Percentiles rank a stretch among this genome's conserved stretches.
phyloP scores from a whole-genome alignment of 2,797 vertebrate species.

The Pseudomugil gertrudae region DNA sequence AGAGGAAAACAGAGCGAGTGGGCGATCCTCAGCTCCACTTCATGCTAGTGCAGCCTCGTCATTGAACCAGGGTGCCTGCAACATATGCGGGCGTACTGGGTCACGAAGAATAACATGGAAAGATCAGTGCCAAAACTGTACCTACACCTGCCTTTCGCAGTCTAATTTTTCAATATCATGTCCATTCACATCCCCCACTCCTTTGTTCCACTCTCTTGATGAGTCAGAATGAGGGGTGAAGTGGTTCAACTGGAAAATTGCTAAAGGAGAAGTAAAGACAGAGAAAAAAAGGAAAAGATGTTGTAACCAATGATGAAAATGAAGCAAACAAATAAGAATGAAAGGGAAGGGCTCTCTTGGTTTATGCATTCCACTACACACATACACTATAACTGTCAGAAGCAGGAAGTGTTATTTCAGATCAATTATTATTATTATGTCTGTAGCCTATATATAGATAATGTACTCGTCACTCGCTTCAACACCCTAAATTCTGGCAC shows the following conservation, averaged over 20 bases:
- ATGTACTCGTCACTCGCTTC: conserved; percentile 34
- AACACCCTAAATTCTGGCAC: conserved; percentile 8
- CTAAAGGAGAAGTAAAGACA: conserved; percentile 31
- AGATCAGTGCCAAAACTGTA: conserved; percentile 38
- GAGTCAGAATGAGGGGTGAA: conserved; percentile 61
- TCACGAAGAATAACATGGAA: conserved; percentile 35
- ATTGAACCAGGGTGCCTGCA: conserved; percentile 45
- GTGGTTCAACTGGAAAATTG: conserved; percentile 51
- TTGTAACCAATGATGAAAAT: conserved; percentile 36
- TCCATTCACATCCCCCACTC: conserved; percentile 48
- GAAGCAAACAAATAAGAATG: conserved; percentile 28
- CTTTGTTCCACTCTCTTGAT: conserved; percentile 53
- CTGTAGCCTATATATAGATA: conserved; percentile 37
- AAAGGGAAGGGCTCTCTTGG: conserved; percentile 15
- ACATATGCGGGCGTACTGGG: conserved; percentile 28
- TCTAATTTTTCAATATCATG: conserved; percentile 45
- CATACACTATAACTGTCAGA: not conserved
- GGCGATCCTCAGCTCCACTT: conserved; percentile 50
- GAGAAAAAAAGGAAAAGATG: conserved; percentile 34
- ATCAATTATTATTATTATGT: conserved; percentile 35
- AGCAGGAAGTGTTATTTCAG: conserved; percentile 14
- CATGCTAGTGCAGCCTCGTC: conserved; percentile 47
- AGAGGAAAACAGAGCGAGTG: conserved; percentile 64
- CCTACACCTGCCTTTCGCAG: conserved; percentile 55
- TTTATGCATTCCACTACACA: conserved; percentile 7